Percentiles rank a stretch among this genome's conserved stretches.
Conservation (phyloP, 2,113 vertebrate genomes). For the Ariopsis seemanni region DNA sequence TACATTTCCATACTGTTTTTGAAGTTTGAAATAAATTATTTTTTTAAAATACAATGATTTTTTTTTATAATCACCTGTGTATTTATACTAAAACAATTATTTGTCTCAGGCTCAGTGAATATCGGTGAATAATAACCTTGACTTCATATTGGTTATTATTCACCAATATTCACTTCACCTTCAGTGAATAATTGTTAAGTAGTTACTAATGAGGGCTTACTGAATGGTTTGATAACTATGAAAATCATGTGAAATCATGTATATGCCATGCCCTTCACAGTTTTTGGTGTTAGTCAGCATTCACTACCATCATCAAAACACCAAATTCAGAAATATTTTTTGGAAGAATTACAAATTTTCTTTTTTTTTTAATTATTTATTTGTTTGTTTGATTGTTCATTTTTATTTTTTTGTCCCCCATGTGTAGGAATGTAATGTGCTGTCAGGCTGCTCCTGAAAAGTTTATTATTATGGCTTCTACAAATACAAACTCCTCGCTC, state of each 20-base stretch:
- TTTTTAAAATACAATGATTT: no score
- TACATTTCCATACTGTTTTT: no score
- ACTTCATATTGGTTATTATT: no score
- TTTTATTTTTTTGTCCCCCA: background rate
- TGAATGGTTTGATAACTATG: background rate
- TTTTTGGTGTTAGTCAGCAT: background rate
- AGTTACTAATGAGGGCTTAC: background rate
- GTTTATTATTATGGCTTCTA: conserved; percentile 7
- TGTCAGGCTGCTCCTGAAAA: background rate
- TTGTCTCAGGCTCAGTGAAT: no score
- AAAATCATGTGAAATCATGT: background rate
- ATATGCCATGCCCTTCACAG: background rate
- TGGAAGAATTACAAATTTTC: background rate
- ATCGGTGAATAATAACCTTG: no score
- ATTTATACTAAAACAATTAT: no score
- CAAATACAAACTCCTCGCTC: conserved; percentile 31
- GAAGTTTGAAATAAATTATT: no score
- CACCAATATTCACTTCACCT: no score
- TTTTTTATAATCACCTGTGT: no score
- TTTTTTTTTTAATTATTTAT: background rate
- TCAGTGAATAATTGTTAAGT: background rate
- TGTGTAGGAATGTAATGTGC: background rate
- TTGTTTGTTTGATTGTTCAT: background rate
- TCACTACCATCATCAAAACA: background rate
- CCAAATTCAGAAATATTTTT: no score